Evolutionary conservation across 2,888 invertebrate genomes (phyloP), one percentile per base, ranked within the genome.

Genomic region (Nemotelus pantherinus): DNA sequence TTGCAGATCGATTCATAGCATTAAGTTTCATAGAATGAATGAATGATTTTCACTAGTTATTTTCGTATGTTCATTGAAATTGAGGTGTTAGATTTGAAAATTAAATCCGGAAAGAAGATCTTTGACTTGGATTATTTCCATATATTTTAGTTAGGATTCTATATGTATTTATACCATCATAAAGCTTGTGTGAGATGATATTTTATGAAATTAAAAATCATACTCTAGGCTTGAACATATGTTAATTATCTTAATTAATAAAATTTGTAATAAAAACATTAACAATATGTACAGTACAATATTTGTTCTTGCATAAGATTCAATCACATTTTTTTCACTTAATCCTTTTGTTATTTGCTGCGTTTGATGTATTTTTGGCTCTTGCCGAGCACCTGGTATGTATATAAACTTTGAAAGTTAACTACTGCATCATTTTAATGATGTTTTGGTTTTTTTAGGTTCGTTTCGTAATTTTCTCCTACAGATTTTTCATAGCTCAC

Each of bases 181-280:
- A 25, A 25, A 25, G 25, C 25, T 25, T 25, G 25, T 1, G 25
- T 25, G 25, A 25, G 25, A 25, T 25, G 25, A 25, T 25, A 25
- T 25, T 25, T 25, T 25, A 25, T 25, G 25, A 25, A 25, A 25
- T 25, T 25, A 25, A 25, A 25, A 25, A 25, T 25, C 25, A 25
- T 25, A 25, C 25, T 25, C 25, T 25, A 25, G 25, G 25, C 25
- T 25, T 25, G 25, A 25, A 25, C 25, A 25, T 25, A 25, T 25
- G 25, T 25, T 25, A 25, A 25, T 25, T 25, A 25, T 53, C 70
- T 70, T 70, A 55, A 55, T 50, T 41, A 55, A 70, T 70, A 70
- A 50, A 70, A 70, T 55, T 70, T 70, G 10, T 70, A 70, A 70
- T 70, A 70, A 70, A 70, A 70, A 70, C 70, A 43, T 48, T 43